These are phyloP conservation scores for Pararge aegeria DNA, from an alignment of 1,140 invertebrate genomes.

Conservation along the genomic window DNA sequence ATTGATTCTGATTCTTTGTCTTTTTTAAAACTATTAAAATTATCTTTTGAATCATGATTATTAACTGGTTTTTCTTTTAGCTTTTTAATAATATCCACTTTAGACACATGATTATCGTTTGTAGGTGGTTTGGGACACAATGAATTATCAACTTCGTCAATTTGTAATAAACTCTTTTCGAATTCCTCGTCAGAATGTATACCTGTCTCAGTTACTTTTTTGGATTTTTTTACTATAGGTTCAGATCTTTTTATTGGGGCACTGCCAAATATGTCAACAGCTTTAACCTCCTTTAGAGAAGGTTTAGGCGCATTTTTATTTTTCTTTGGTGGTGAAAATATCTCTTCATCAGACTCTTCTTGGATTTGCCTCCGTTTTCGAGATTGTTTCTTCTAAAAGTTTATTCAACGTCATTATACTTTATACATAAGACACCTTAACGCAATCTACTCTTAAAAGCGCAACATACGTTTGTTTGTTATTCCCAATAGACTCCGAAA, in stretches of 20 bases:
- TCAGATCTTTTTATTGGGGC: constrained; percentile 67
- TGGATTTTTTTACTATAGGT: constrained; percentile 58
- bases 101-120: constrained; percentile 8
- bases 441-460: no score
- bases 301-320: constrained; percentile 45
- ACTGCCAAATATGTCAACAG: constrained; percentile 59
- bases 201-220: constrained; percentile 75
- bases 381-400: constrained; percentile 53
- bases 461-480: no score
- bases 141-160: constrained; percentile 76
- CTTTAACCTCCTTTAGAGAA: constrained; percentile 61
- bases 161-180: constrained; percentile 82
- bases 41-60: not conserved
- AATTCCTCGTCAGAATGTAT: constrained; percentile 86
- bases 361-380: constrained; percentile 51
- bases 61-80: not conserved
- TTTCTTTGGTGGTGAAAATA: constrained; percentile 52
- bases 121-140: constrained; percentile 18
- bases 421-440: no score
- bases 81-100: constrained; percentile 5
- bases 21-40: not conserved
- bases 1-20: not conserved
- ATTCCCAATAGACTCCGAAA: no score
- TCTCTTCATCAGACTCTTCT: constrained; percentile 68
- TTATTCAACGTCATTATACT: no score